Evolutionary conservation across 2,113 vertebrate genomes (phyloP).

Genomic region (Neolamprologus tretocephalus): DNA sequence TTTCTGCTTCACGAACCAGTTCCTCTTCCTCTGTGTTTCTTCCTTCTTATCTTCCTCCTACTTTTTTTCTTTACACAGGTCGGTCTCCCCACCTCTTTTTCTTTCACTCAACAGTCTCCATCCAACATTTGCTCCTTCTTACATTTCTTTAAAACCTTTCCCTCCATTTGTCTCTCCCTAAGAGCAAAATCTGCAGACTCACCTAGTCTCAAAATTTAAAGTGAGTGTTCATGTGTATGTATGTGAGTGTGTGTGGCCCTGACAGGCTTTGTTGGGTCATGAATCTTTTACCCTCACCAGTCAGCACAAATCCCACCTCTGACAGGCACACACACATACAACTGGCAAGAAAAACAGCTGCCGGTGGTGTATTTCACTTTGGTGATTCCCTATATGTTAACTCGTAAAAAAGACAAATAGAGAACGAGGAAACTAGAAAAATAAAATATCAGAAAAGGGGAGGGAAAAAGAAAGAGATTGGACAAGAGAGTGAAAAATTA

Average conservation of each 20-base stretch:
- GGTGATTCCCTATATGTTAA: slow-evolving; percentile 33
- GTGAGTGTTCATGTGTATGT: neutral
- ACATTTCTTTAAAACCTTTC: neutral
- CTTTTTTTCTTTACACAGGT: neutral
- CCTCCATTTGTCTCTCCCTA: slow-evolving; percentile 19
- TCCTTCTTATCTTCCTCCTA: neutral
- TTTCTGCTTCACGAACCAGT: slow-evolving; percentile 22
- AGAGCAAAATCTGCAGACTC: slow-evolving; percentile 52
- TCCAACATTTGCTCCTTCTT: neutral
- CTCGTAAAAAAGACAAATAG: slow-evolving; percentile 17
- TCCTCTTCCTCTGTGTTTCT: neutral
- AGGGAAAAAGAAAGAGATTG: neutral
- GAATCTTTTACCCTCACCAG: slow-evolving; percentile 60
- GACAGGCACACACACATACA: slow-evolving; percentile 1
- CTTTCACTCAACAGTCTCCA: neutral
- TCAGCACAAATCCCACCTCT: slow-evolving; percentile 52
- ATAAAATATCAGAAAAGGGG: neutral
- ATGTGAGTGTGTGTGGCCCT: slow-evolving; percentile 31
- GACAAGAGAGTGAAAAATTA: slow-evolving; percentile 13
- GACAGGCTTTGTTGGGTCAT: slow-evolving; percentile 60
- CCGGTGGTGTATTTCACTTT: slow-evolving; percentile 6
- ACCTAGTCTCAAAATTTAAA: slow-evolving; percentile 34
- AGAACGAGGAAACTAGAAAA: neutral
- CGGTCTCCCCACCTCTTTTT: neutral
- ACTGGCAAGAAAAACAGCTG: slow-evolving; percentile 35